phyloP scores from a whole-genome alignment of 2,113 vertebrate genomes.

The Neolamprologus toae region DNA sequence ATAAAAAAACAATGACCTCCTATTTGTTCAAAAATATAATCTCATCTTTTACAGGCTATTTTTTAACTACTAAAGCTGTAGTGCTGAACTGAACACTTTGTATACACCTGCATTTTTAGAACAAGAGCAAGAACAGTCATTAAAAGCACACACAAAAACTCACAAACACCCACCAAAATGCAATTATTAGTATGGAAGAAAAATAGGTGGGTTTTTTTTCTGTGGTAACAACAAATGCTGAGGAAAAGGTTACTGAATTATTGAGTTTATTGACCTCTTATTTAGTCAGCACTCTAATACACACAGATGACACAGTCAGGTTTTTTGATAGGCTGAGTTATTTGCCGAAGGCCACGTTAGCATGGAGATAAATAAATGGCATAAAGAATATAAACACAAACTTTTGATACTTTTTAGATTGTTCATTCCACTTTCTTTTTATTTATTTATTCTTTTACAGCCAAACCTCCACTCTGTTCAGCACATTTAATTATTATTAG shows the following conservation, averaged over 20 bases:
- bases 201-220: accelerated
- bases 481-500: neutral
- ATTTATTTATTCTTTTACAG: neutral
- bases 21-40: neutral
- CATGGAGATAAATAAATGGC: neutral
- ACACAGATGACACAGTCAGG: neutral
- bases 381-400: neutral
- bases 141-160: neutral
- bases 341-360: neutral
- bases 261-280: neutral
- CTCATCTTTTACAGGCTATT: neutral
- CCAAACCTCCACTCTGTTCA: neutral
- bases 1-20: too few species aligned
- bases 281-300: neutral
- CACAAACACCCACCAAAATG: neutral
- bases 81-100: neutral
- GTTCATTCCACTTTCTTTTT: neutral
- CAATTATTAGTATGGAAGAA: neutral
- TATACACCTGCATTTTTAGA: neutral
- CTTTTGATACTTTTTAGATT: neutral
- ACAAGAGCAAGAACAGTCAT: neutral
- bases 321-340: neutral
- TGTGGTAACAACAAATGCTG: neutral
- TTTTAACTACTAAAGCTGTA: neutral
- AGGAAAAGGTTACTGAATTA: neutral